Base-by-base conservation (phyloP, 2,888 invertebrate genomes). In the Andrena dorsata region DNA sequence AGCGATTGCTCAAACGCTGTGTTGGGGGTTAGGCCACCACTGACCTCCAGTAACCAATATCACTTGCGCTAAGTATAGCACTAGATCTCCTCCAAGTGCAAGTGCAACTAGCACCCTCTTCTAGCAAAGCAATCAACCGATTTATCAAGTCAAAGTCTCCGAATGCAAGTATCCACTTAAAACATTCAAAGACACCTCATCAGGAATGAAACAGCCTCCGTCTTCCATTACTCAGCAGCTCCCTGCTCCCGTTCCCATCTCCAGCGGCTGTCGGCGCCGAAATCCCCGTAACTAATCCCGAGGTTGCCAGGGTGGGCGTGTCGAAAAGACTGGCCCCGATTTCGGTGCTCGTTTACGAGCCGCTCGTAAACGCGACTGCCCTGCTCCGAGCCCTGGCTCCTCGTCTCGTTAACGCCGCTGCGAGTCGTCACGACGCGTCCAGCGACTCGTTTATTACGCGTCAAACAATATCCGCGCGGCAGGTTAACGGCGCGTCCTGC, bases 331-430 rank as follows among this genome's bases (percentile, higher is more conserved):
- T 41, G 81, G 69, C 69, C 78, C 76, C 71, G 66, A 83, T 80
- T 82, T 80, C 77, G 71, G 76, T 41, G 65, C 63, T 56, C 58
- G 64, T 86, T 86, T 86, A 84, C 79, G 84, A 84, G 72, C 70
- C 3, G 76, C 75, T 86, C 84, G 84, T 86, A 86, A 86, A 86
- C 65, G 86, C 77, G 71, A 64, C 66, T 60, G 41, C 26, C 20
- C 47, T 47, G 23, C 23, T 23, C 10, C 56, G 58, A 60, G 41
- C 47, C 65, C 61, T 76, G 72, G 20, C 53, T 26, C 69, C 80
- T 63, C 69, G 70, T 83, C 81, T 86, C 72, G 86, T 86, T 86
- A 83, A 84, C 79, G 76, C 66, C 64, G 58, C 65, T 68, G 64
- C 74, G 72, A 41, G 71, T 61, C 66, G 53, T 41, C 56, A 71